Evolutionary conservation across 2,113 vertebrate genomes (phyloP), one percentile per base, ranked within the genome.

Genomic region (Actinemys pallida): DNA sequence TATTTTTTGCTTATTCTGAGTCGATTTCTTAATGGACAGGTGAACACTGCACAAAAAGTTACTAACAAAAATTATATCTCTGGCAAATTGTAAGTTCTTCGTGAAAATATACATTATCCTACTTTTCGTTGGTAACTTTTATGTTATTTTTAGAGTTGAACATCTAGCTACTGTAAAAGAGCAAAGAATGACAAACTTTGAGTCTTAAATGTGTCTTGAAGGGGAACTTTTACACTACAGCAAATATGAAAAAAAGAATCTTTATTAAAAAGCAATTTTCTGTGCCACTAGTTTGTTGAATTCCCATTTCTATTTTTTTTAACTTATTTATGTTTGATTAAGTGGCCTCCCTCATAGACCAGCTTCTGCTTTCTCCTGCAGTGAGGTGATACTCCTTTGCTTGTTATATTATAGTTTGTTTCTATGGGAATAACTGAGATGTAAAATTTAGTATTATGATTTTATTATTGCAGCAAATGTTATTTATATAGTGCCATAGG

Each of bases 1-100:
- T 85, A 56, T 79, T 88, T 93, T 95, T 93, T 86, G 1, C 42
- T 92, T 92, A 42, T 39, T 53, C 45, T 95, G 94, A 56, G 27
- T 76, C 25, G 7, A 42, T 42, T 81, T 35, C 49, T 35, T 47
- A 79, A 79, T 45, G 47, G 42, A 79, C 24, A 45, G 20, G 45
- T 79, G 42, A 49, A 79, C 76, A 45, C 24, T 54, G 16, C n/a
- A 25, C 27, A 17, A 25, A 39, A 39, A n/a, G 42, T n/a, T 45
- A 57, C 14, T 42, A 62, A 13, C 59, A 62, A 59, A 59, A 62
- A 62, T 31, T 31, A 16, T 27, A 12, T 31, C 59, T 31, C 59
- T 62, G 29, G 31, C 13, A 31, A 62, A 62, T 62, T 62, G 25
- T 54, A 24, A 82, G 81, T 82, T 82, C 35, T n/a, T 13, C n/a